These are phyloP conservation scores for Siderastrea radians DNA, from an alignment of 92 coral and sea anemone species.

Conservation along the genomic window DNA sequence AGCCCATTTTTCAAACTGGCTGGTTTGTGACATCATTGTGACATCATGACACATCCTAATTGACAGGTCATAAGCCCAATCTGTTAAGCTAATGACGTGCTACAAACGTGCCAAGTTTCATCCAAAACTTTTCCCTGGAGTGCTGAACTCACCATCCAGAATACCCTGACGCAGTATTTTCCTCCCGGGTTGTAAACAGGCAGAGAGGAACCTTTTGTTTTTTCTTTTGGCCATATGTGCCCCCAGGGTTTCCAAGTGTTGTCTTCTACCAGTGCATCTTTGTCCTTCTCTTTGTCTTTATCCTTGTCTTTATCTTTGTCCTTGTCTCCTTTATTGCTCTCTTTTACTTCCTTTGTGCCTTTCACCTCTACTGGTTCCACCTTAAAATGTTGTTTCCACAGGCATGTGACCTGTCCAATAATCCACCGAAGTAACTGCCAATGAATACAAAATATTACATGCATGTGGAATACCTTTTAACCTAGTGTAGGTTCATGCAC, in stretches of 20 bases:
- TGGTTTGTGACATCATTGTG: too few relatives aligned
- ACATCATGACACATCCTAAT: too few relatives aligned
- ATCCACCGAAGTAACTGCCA: slow-evolving; percentile 88
- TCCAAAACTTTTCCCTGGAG: too few relatives aligned
- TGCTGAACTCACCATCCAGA: slow-evolving; percentile 89
- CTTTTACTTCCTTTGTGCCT: slow-evolving; percentile 63
- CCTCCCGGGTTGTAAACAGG: slow-evolving; percentile 95
- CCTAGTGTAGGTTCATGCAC: too few relatives aligned
- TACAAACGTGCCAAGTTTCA: too few relatives aligned
- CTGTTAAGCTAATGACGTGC: too few relatives aligned
- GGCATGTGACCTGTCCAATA: slow-evolving; percentile 90
- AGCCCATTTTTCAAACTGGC: too few relatives aligned
- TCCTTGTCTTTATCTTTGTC: slow-evolving; percentile 80
- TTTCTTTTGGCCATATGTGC: slow-evolving; percentile 99
- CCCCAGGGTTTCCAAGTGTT: slow-evolving; percentile 97
- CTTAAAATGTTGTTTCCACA: slow-evolving; percentile 89
- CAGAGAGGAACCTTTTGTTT: slow-evolving; percentile 80
- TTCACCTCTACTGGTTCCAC: slow-evolving; percentile 75
- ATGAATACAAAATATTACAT: not conserved
- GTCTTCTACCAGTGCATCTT: slow-evolving; percentile 80
- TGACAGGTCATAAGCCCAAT: too few relatives aligned
- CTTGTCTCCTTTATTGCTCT: slow-evolving; percentile 78
- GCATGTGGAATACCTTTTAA: too few relatives aligned
- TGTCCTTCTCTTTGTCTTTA: slow-evolving; percentile 80
- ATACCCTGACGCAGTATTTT: slow-evolving; percentile 88